Conservation (phyloP, 2,113 vertebrate species). For the Hemiscyllium ocellatum region DNA sequence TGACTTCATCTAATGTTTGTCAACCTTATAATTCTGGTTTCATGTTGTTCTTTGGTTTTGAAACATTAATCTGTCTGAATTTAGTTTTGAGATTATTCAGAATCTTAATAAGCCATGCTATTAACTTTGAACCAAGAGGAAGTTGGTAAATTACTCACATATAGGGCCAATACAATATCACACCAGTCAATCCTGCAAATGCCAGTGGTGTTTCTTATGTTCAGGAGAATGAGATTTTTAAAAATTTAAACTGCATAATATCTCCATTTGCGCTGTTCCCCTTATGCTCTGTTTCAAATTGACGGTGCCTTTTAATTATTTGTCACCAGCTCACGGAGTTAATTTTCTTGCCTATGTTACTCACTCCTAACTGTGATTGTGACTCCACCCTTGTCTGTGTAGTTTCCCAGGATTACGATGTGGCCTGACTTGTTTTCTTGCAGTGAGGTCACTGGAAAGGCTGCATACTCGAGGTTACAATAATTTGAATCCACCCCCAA, state of each 20-base stretch:
- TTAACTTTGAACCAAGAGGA: neutral
- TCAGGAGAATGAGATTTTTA: neutral
- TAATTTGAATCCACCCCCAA: constrained; percentile 34
- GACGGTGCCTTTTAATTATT: neutral
- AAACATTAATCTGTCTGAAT: neutral
- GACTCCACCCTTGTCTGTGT: neutral
- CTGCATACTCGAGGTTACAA: constrained; percentile 32
- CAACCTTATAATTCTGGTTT: neutral
- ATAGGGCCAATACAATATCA: neutral
- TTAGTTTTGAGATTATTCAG: neutral
- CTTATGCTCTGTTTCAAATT: neutral
- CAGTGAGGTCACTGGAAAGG: constrained; percentile 35
- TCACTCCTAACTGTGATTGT: neutral
- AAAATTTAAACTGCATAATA: neutral
- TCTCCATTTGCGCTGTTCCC: too few species aligned
- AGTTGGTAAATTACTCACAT: neutral
- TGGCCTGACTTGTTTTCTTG: constrained; percentile 27
- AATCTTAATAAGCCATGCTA: neutral
- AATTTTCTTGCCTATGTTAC: neutral
- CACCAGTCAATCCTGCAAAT: neutral
- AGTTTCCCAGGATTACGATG: constrained; percentile 13
- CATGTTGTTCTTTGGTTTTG: neutral
- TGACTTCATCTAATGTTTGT: neutral
- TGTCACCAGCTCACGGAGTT: neutral
- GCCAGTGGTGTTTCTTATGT: neutral